Base-by-base conservation (phyloP, 2,888 invertebrate species). In the Pristionchus fissidentatus region DNA sequence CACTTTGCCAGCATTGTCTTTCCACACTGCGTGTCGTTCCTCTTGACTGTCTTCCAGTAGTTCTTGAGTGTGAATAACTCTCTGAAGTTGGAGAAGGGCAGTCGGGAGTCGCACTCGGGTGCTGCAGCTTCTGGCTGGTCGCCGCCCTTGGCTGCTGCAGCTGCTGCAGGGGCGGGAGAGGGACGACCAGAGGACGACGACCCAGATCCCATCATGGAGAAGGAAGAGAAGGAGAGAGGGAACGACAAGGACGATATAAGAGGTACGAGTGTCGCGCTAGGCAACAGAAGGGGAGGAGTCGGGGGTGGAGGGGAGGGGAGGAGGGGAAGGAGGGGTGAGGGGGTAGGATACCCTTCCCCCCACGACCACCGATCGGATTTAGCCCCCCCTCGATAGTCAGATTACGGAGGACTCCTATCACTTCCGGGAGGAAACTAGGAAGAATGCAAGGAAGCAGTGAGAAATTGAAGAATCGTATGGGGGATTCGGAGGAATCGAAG, bases 61-160 rank as follows among this genome's bases (percentile, higher is more conserved):
- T 92, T 92, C 85, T 92, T 92, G 83, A 92, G 84, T 8, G 91
- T 92, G 87, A 89, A 92, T n/a, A 92, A 84, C 41, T 92, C 92
- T 10, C 91, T 88, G 86, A 90, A 92, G 80, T 90, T 89, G 38
- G 88, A 85, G 84, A 88, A 92, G 60, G 91, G 91, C 38, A 92
- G 86, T 10, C 92, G 87, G 15, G 79, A 38, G 85, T 92, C 92
- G 49, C 86, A 84, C 26, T 86, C 84, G 13, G 85, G 84, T 4
- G 87, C 85, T 15, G 86, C 84, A 32, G 85, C 88, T 32, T 85
- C 88, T 22, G 87, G 87, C 35, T 84, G 78, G 7, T 85, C 85
- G 4, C 57, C 78, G 22, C 83, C 83, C 73, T 89, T 84, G n/a
- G n/a, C n/a, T n/a, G n/a, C n/a, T 38, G 87, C 83, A 7, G 78